Conservation (phyloP, 2,113 vertebrate genomes). For the Electrona antarctica region DNA sequence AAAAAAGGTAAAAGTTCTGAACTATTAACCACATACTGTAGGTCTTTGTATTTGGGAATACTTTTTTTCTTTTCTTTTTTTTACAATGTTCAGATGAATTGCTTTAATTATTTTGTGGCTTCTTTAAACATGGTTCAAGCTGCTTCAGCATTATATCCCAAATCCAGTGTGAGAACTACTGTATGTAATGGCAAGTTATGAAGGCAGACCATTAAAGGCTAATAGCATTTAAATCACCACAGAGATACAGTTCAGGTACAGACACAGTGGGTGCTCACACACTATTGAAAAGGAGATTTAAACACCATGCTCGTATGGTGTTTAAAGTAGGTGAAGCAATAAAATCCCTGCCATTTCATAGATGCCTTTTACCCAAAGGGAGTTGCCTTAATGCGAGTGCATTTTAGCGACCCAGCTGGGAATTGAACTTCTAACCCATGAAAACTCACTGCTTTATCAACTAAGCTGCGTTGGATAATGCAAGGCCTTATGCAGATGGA, state of each 20-base stretch:
- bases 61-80: neutral
- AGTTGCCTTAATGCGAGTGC: slow-evolving; percentile 48
- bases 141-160: neutral
- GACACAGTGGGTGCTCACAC: slow-evolving; percentile 2
- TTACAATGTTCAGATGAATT: slow-evolving; percentile 17
- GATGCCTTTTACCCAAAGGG: slow-evolving; percentile 45
- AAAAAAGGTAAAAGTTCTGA: slow-evolving; percentile 2
- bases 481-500: slow-evolving; percentile 41
- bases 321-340: slow-evolving; percentile 33
- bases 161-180: slow-evolving; percentile 19
- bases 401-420: slow-evolving; percentile 54
- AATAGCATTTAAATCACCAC: slow-evolving; percentile 26
- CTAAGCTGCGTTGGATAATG: slow-evolving; percentile 9
- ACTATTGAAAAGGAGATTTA: slow-evolving; percentile 7
- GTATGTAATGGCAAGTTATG: slow-evolving; percentile 25
- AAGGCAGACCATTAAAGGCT: slow-evolving; percentile 46
- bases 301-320: slow-evolving; percentile 18
- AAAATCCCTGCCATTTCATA: slow-evolving; percentile 55
- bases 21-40: neutral
- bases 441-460: slow-evolving; percentile 39
- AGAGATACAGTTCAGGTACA: slow-evolving; percentile 27
- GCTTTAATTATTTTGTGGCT: slow-evolving; percentile 55
- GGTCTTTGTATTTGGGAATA: neutral
- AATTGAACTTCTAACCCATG: slow-evolving; percentile 52
- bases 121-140: slow-evolving; percentile 20